Evolutionary conservation across 2,888 invertebrate genomes (phyloP), one percentile per base, ranked within the genome.

Genomic region (Orthosia incerta): DNA sequence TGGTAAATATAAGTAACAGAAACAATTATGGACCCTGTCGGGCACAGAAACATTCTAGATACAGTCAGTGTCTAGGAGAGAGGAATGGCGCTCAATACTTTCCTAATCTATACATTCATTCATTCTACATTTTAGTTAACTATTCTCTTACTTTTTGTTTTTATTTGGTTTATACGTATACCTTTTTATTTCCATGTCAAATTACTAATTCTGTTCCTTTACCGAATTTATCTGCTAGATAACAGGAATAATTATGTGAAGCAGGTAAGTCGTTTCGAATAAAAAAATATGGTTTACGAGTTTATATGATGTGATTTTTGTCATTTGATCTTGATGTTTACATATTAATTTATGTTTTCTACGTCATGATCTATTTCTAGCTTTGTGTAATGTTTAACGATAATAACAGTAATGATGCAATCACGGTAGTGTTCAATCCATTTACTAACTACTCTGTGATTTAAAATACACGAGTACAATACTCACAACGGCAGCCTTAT

Each of bases 301-400:
- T n/a, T 71, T 46, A n/a, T 18, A 26, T 18, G 13, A 23, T 20
- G 56, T 56, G 61, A 18, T 59, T 78, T 13, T 51, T 59, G 23
- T 76, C 18, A 46, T n/a, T 66, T 26, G 23, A 74, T 76, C 12
- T 53, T 74, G 20, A 31, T 74, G 74, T 60, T 60, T 15, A n/a
- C 15, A 11, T 72, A 72, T 20, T 16, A 16, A 31, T 23, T 56
- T 23, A 16, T 31, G 31, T 61, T 76, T 55, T 51, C 1, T 12
- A 48, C 1, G 7, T 48, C 7, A n/a, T 39, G 39, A n/a, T n/a
- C n/a, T 15, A 26, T 48, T 62, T 62, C 13, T 56, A 39, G 39
- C 20, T n/a, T 56, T 3, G 56, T 26, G 15, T 20, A 46, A 4
- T 26, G 46, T 66, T 45, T 56, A 71, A 26, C 9, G 9, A 2